Evolutionary conservation across 2,113 vertebrate genomes (phyloP), one percentile per base, ranked within the genome.

Genomic region (Chlamydotis undulata): DNA sequence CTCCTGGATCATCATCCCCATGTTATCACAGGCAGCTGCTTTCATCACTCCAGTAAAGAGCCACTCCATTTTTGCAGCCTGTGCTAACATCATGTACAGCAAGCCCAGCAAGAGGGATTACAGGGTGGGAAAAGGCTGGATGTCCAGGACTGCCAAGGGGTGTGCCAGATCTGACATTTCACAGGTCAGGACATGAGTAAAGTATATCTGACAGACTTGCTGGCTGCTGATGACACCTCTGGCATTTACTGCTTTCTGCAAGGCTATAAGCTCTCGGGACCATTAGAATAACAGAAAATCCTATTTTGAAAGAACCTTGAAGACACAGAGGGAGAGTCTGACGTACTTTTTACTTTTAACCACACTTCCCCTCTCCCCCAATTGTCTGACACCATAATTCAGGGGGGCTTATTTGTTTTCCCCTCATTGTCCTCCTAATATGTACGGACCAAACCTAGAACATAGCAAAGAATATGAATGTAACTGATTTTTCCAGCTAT

Each of bases 191-290:
- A 43, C 65, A 77, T 28, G 26, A 92, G 59, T n/a, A 57, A 87
- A 92, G 41, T 55, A 7, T 68, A 89, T 82, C 45, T 76, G 52
- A 84, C 70, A 70, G 70, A 53, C 63, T 84, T 14, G 23, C 29
- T 81, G 67, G 41, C 79, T 87, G 69, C 31, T 77, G 79, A 22
- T 81, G 93, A 33, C 35, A 85, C n/a, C 39, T 89, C 63, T 91
- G 80, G 35, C 75, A 95, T 91, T 92, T 91, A 60, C 56, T 92
- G 15, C 83, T 56, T 41, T 89, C 76, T 77, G 45, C 35, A 93
- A 92, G 83, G 55, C 74, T 88, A 41, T 60, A 59, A 78, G 12
- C 22, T 89, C 65, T 91, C 77, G 37, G 39, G 73, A 84, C 31
- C 28, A 26, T 83, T 55, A 81, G 55, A 65, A 92, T 79, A 88